Conservation (phyloP, 92 coral and sea anemone species). For the Montipora capitata region DNA sequence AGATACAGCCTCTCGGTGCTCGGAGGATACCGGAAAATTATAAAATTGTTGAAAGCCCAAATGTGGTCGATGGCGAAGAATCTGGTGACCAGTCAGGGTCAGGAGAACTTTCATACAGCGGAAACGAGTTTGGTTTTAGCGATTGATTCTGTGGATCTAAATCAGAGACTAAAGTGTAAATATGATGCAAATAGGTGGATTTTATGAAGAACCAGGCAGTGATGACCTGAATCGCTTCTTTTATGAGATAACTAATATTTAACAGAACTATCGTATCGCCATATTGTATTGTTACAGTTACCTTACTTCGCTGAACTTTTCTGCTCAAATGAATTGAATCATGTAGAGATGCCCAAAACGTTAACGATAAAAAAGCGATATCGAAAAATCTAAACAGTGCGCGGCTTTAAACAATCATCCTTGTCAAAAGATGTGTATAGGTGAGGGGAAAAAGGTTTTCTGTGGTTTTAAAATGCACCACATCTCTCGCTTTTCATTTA, state of each 20-base stretch:
- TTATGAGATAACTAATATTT: neutral
- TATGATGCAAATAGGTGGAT: neutral
- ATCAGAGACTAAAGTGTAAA: neutral
- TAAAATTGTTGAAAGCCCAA: neutral
- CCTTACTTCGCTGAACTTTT: no score
- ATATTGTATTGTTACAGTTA: neutral
- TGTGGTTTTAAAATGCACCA: no score
- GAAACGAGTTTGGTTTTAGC: neutral
- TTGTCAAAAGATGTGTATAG: no score
- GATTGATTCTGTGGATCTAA: neutral
- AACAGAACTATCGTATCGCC: neutral
- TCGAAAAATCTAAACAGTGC: no score
- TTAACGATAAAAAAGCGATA: no score
- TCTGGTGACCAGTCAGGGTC: conserved; percentile 48
- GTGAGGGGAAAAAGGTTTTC: no score
- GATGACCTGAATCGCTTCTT: neutral
- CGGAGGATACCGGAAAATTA: conserved; percentile 10
- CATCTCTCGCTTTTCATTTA: no score
- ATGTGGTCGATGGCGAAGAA: conserved; percentile 26
- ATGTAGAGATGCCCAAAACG: no score
- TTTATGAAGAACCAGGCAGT: neutral
- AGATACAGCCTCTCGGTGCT: conserved; percentile 14
- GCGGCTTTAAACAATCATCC: no score
- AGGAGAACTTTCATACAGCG: conserved; percentile 18
- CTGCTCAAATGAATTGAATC: no score